These are phyloP conservation scores for Drosophila tripunctata DNA, from an alignment of 2,888 invertebrate genomes.

Conservation along the genomic window DNA sequence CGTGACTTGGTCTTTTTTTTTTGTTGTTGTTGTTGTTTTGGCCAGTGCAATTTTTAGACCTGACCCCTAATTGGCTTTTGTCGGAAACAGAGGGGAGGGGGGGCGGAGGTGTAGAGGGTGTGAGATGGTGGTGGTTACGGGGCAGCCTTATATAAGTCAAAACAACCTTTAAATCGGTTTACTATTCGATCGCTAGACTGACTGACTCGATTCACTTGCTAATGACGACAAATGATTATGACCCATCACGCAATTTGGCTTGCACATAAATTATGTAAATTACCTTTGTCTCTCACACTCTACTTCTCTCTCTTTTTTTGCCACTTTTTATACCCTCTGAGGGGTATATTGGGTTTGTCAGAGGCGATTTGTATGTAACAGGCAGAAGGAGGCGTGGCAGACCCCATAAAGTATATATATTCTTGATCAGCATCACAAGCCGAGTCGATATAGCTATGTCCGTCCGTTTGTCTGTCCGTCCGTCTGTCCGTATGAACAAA, in stretches of 20 bases:
- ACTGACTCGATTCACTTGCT: slow-evolving; percentile 21
- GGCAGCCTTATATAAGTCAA: slow-evolving; percentile 38
- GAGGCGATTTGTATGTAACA: too few relatives aligned
- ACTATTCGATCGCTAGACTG: slow-evolving; percentile 8
- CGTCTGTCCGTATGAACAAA: too few relatives aligned
- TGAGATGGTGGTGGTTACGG: not conserved
- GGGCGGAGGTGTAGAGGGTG: not conserved
- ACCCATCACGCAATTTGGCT: slow-evolving; percentile 48
- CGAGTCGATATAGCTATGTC: too few relatives aligned
- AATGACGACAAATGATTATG: slow-evolving; percentile 16
- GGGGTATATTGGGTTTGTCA: too few relatives aligned
- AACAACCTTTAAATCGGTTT: slow-evolving; percentile 17
- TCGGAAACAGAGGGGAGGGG: not conserved
- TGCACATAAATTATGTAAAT: slow-evolving; percentile 54
- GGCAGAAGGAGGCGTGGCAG: too few relatives aligned
- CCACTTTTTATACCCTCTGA: not conserved
- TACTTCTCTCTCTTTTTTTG: not conserved
- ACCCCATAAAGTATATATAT: too few relatives aligned
- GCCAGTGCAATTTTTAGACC: slow-evolving; percentile 64
- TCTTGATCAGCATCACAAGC: too few relatives aligned
- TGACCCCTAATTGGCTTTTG: slow-evolving; percentile 76
- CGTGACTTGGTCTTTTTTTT: slow-evolving; percentile 58
- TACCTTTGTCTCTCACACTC: slow-evolving; percentile 1
- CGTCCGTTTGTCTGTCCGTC: too few relatives aligned
- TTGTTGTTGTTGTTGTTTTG: not conserved